phyloP scores from a whole-genome alignment of 2,888 invertebrate species.

The Oligia fasciuncula region DNA sequence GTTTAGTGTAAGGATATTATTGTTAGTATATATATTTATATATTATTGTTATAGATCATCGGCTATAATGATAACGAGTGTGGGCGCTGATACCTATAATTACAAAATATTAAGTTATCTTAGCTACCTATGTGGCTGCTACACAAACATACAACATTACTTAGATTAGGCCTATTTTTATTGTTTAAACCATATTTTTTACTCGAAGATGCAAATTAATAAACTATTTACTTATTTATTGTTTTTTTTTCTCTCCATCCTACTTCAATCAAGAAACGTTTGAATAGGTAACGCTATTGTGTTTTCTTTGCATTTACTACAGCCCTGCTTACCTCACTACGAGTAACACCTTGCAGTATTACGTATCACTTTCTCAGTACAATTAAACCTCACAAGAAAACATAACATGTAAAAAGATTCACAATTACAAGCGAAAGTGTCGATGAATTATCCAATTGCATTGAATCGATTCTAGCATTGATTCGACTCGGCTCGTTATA shows the following conservation, averaged over 20 bases:
- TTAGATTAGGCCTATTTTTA: too few relatives aligned
- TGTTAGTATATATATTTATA: too few relatives aligned
- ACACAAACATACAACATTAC: too few relatives aligned
- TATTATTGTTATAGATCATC: too few relatives aligned
- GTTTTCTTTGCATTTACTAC: too few relatives aligned
- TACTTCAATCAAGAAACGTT: background rate
- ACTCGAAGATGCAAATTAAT: too few relatives aligned
- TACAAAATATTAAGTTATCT: too few relatives aligned
- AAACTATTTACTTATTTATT: too few relatives aligned
- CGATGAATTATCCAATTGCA: conserved; percentile 62
- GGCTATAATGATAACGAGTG: too few relatives aligned
- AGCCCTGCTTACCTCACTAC: background rate
- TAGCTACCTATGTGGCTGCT: too few relatives aligned
- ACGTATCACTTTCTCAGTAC: conserved; percentile 61
- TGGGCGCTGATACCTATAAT: too few relatives aligned
- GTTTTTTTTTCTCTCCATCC: background rate
- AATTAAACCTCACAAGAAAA: conserved; percentile 59
- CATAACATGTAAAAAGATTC: conserved; percentile 62
- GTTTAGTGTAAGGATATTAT: background rate
- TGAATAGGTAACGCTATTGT: background rate
- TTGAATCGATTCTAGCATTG: conserved; percentile 73
- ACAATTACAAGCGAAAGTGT: conserved; percentile 76
- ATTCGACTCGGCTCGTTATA: conserved; percentile 74
- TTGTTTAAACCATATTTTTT: too few relatives aligned
- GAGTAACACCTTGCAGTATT: background rate